Base-by-base conservation (phyloP, 1,140 invertebrate genomes). In the Drosophila sp. region DNA sequence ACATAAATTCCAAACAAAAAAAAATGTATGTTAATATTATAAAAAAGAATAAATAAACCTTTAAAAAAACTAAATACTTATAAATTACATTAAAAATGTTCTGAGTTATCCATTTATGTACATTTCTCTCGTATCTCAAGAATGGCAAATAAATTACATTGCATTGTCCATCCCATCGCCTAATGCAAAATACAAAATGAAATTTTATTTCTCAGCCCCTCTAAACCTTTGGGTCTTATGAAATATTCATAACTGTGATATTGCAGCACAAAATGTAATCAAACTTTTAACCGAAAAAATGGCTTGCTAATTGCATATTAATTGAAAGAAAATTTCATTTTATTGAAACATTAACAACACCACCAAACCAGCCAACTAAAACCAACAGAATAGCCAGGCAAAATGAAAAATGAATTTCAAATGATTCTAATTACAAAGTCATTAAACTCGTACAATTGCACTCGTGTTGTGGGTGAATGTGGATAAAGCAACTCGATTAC, bases 261-360 rank as follows among this genome's bases (percentile, higher is more conserved):
- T 50, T 50, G 44, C 44, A 50, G 6, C 44, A 27, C 7, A 35
- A 60, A 25, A 47, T 27, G 32, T 62, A 41, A 32, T 54, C 25
- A 41, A 56, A 66, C 17, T 10, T 50, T 50, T 25, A 35, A 23
- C 10, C 23, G 4, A 50, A 10, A 17, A 60, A 55, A 38, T 23
- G 54, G n/a, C 8, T 32, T 54, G 7, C 73, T 76, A 76, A 76
- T 76, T 63, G 60, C 65, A 41, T 68, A 69, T 69, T 76, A 76
- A 69, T 70, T 64, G 35, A 41, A 60, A 32, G 54, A 38, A 70
- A 60, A 76, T 64, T 41, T 57, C 54, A 70, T 44, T 60, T 27
- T 11, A 76, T 76, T 63, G 25, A 30, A 30, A 54, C 33, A 23
- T 75, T 62, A 76, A 25, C 40, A 50, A 70, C 23, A 5, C 44